phyloP scores from a whole-genome alignment of 2,888 invertebrate species.

The Machimus rusticus region DNA sequence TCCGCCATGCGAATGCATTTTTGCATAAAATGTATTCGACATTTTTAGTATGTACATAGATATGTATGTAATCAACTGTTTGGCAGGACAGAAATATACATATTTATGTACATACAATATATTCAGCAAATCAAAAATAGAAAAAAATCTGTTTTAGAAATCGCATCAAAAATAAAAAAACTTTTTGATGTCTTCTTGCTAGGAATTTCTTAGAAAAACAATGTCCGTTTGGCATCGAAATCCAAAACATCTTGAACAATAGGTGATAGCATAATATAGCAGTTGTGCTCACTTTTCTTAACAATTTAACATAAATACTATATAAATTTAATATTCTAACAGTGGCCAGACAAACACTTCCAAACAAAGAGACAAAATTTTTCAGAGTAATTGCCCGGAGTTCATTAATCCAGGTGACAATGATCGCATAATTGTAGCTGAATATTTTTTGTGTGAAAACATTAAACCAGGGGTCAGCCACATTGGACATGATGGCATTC shows the following conservation, averaged over 20 bases:
- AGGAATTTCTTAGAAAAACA: neutral
- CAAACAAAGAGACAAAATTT: neutral
- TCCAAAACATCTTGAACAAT: neutral
- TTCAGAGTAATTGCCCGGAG: neutral
- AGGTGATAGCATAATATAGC: neutral
- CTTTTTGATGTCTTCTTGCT: neutral
- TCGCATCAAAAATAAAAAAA: neutral
- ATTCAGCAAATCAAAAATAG: neutral
- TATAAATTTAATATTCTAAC: neutral
- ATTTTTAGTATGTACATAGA: neutral
- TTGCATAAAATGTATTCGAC: constrained; percentile 27
- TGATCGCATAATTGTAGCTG: neutral
- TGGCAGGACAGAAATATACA: neutral
- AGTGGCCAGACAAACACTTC: neutral
- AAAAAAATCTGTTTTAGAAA: neutral
- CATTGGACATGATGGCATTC: neutral
- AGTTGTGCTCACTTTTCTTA: neutral
- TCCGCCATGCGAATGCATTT: neutral
- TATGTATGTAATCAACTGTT: neutral
- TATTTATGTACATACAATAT: neutral
- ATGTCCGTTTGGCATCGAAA: neutral
- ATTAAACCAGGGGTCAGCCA: neutral
- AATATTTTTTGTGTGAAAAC: neutral
- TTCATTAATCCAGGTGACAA: constrained; percentile 3
- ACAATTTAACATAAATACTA: neutral